Evolutionary conservation across 2,113 vertebrate genomes (phyloP), one percentile per base, ranked within the genome.

Genomic region (Gambusia holbrooki): DNA sequence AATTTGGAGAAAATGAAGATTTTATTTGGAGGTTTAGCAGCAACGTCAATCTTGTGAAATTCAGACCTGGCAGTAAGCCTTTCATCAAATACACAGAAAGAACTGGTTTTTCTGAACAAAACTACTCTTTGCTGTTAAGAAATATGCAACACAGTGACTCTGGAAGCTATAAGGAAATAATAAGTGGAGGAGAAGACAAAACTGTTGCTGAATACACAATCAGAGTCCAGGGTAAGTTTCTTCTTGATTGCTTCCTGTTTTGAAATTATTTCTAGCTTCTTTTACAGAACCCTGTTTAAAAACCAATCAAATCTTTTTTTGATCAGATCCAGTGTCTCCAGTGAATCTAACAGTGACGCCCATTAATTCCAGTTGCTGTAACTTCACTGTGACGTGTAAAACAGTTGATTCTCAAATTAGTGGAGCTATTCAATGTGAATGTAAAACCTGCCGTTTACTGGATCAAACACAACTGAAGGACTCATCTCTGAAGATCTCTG

Each of bases 281-380:
- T n/a, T n/a, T n/a, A n/a, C n/a, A n/a, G n/a, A n/a, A n/a, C n/a
- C n/a, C n/a, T n/a, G n/a, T n/a, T n/a, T n/a, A 27, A n/a, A 62
- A 73, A 25, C 8, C 8, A 22, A 11, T 72, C 1, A 15, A 11
- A 19, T 0, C 51, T 66, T 37, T 14, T 73, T 0, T 1, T 32
- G 6, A 11, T 37, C 77, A 91, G 89, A 71, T 64, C 19, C 35
- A 65, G 89, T 82, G n/a, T 79, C 87, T 76, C 66, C 75, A 42
- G 81, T 83, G 5, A 0, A 25, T 0, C 7, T 89, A 70, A 30
- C 0, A 29, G 76, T 84, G 62, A 3, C 1, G 19, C 64, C 11
- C 12, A 14, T 0, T 0, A 30, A 37, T 29, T 1, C 48, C 4
- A 27, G 33, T 17, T 67, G 4, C 64, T 84, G 79, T 79, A 68